These are phyloP conservation scores for Prionace glauca DNA, from an alignment of 2,797 vertebrate species.

Conservation along the genomic window DNA sequence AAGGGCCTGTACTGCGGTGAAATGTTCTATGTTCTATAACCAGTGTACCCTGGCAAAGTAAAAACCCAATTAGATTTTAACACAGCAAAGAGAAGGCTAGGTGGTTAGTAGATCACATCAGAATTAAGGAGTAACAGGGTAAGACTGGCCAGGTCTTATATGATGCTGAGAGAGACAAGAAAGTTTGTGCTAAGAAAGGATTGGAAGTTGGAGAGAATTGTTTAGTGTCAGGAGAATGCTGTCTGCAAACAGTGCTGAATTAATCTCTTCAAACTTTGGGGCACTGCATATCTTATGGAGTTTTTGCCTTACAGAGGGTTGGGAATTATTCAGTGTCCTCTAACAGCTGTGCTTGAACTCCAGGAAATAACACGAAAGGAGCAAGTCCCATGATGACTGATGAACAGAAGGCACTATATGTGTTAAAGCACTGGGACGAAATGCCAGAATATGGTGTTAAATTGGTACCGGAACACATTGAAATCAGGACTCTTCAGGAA, in stretches of 20 bases:
- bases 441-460: constrained; percentile 69
- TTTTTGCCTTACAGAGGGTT: neutral
- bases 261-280: neutral
- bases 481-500: constrained; percentile 72
- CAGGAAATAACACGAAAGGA: constrained; percentile 52
- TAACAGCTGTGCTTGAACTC: neutral
- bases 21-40: too few species aligned
- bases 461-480: constrained; percentile 84
- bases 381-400: constrained; percentile 60
- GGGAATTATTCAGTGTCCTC: neutral
- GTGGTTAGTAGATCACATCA: neutral
- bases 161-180: neutral
- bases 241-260: neutral
- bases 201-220: neutral
- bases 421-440: constrained; percentile 78
- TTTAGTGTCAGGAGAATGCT: neutral
- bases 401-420: constrained; percentile 74
- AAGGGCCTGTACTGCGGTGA: too few species aligned
- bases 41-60: too few species aligned
- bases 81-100: neutral
- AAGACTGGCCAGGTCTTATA: neutral
- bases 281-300: neutral
- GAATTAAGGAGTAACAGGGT: neutral
- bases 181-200: neutral
- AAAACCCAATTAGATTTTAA: neutral